These are phyloP conservation scores for Xestoiulus laeticollis DNA, from an alignment of 2,888 invertebrate species.

Conservation along the genomic window DNA sequence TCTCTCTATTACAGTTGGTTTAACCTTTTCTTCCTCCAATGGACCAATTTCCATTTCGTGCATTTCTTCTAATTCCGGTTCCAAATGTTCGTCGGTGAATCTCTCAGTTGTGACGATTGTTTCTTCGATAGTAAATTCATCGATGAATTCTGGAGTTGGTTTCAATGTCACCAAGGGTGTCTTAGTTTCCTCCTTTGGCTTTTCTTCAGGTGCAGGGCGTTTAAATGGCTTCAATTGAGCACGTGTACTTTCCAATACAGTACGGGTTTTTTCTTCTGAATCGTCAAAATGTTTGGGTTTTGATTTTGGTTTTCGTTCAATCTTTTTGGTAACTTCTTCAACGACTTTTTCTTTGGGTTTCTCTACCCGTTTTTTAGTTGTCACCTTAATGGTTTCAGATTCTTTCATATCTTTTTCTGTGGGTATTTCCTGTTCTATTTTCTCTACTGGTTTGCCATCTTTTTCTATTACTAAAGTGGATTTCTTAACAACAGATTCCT, in stretches of 20 bases:
- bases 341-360: conserved; percentile 41
- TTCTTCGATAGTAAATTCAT: conserved; percentile 3
- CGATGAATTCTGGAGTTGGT: conserved; percentile 19
- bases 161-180: conserved; percentile 24
- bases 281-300: conserved; percentile 29
- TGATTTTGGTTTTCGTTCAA: conserved; percentile 17
- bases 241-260: neutral
- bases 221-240: conserved; percentile 13
- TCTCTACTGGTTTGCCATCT: neutral
- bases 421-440: neutral
- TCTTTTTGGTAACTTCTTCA: conserved; percentile 39
- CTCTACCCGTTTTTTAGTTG: neutral
- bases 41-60: conserved; percentile 20
- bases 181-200: neutral
- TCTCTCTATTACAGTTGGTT: neutral
- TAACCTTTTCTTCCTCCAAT: neutral
- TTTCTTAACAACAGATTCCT: conserved; percentile 23
- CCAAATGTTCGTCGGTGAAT: neutral
- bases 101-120: neutral
- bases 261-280: neutral
- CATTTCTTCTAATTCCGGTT: conserved; percentile 15
- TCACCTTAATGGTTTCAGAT: neutral
- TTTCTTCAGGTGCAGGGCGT: neutral
- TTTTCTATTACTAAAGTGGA: neutral
- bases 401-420: conserved; percentile 36